Evolutionary conservation across 2,888 invertebrate species (phyloP).

Genomic region (Andrena bicolor): DNA sequence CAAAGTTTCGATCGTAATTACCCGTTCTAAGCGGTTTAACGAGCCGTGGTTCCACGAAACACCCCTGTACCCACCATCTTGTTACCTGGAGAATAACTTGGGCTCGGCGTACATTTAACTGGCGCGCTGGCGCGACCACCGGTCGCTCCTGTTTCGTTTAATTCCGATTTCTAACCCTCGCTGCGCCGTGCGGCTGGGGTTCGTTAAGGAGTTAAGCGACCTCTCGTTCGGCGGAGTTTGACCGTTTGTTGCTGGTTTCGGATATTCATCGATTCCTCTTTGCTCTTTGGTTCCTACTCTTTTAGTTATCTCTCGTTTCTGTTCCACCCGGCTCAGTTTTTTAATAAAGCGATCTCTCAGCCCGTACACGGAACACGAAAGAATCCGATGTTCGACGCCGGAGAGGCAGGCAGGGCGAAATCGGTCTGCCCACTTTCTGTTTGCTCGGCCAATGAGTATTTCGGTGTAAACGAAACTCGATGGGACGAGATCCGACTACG

Average conservation of each 20-base stretch:
- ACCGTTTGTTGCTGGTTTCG: conserved; percentile 3
- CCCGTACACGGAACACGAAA: background rate
- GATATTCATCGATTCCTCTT: background rate
- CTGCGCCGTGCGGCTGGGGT: background rate
- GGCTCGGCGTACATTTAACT: conserved; percentile 53
- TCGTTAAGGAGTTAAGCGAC: conserved; percentile 20
- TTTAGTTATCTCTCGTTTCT: background rate
- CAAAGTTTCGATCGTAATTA: conserved; percentile 73
- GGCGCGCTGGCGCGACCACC: conserved; percentile 5
- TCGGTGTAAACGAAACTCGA: conserved; percentile 71
- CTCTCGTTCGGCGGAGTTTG: conserved; percentile 4
- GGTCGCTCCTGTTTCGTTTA: conserved; percentile 38
- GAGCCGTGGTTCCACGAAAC: conserved; percentile 65
- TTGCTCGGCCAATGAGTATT: conserved; percentile 73
- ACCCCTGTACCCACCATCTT: conserved; percentile 57
- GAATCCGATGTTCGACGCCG: background rate
- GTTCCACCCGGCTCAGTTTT: background rate
- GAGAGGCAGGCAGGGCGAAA: conserved; percentile 27
- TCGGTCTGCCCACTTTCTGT: conserved; percentile 68
- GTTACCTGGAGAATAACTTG: conserved; percentile 58
- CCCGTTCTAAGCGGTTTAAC: conserved; percentile 70
- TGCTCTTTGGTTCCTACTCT: background rate
- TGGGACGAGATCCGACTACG: conserved; percentile 32
- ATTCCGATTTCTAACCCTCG: conserved; percentile 47
- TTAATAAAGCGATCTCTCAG: background rate